phyloP scores from a whole-genome alignment of 2,113 vertebrate genomes.

The Mormyrus lacerda region DNA sequence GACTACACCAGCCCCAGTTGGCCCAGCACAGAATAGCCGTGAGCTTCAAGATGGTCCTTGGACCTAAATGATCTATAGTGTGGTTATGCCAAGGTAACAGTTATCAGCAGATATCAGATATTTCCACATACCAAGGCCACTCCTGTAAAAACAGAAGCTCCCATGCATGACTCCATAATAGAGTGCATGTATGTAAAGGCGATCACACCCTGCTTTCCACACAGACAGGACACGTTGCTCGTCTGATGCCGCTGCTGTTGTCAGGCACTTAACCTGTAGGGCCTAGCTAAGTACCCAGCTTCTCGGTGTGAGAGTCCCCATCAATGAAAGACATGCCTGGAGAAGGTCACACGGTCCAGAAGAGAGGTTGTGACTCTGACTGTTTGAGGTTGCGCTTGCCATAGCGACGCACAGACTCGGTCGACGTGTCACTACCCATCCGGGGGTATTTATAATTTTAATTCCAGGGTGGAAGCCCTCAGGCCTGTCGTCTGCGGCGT shows the following conservation, averaged over 20 bases:
- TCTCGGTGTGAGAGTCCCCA: not conserved
- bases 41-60: not conserved
- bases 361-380: not conserved
- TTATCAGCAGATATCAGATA: not conserved
- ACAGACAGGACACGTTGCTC: not conserved
- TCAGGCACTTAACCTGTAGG: not conserved
- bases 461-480: constrained; percentile 4
- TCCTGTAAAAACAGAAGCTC: not conserved
- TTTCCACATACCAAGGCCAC: not conserved
- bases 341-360: not conserved
- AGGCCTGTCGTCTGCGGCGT: not conserved
- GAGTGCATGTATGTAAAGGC: not conserved
- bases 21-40: not conserved
- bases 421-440: not conserved
- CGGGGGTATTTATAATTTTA: constrained; percentile 15
- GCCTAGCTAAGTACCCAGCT: not conserved
- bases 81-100: not conserved
- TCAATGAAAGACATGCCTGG: not conserved
- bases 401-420: not conserved
- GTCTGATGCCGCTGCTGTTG: not conserved
- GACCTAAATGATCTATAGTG: not conserved
- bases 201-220: not conserved
- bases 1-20: not conserved
- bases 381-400: not conserved
- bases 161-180: not conserved